phyloP scores from a whole-genome alignment of 2,113 vertebrate species.

The Sclerurus mexicanus region DNA sequence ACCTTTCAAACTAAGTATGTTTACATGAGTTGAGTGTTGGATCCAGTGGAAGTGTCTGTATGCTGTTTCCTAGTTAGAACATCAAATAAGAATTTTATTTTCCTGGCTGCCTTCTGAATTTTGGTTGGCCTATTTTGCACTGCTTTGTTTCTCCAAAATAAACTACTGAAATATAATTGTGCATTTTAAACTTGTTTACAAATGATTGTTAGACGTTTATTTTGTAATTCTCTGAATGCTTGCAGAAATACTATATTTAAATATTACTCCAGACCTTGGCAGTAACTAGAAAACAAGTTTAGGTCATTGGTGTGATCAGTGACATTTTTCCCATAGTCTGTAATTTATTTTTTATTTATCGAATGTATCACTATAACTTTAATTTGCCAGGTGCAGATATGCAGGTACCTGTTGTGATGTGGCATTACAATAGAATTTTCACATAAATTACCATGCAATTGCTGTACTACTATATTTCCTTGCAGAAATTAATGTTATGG shows the following conservation, averaged over 20 bases:
- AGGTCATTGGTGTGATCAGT: not conserved
- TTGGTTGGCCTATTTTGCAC: conserved; percentile 76
- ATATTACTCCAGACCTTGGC: conserved; percentile 21
- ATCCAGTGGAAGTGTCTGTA: conserved; percentile 60
- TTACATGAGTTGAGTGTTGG: conserved; percentile 67
- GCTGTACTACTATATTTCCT: conserved; percentile 17
- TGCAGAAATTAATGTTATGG: conserved; percentile 15
- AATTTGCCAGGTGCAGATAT: not conserved
- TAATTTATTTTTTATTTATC: conserved; percentile 53
- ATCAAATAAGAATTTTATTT: conserved; percentile 52
- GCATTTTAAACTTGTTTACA: conserved; percentile 64
- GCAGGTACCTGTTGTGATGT: not conserved
- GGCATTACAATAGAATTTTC: conserved; percentile 12
- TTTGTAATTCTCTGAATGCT: conserved; percentile 55
- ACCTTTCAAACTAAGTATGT: conserved; percentile 55
- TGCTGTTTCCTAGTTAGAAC: conserved; percentile 60
- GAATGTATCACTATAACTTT: not conserved
- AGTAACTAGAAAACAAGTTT: conserved; percentile 32
- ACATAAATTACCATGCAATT: not conserved
- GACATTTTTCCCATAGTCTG: not conserved
- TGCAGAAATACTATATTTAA: conserved; percentile 59
- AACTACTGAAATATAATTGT: conserved; percentile 82
- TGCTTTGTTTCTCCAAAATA: conserved; percentile 81
- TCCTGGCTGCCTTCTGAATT: conserved; percentile 69
- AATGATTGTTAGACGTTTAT: conserved; percentile 52